Base-by-base conservation (phyloP, 2,888 invertebrate genomes). In the Eupithecia subumbrata region DNA sequence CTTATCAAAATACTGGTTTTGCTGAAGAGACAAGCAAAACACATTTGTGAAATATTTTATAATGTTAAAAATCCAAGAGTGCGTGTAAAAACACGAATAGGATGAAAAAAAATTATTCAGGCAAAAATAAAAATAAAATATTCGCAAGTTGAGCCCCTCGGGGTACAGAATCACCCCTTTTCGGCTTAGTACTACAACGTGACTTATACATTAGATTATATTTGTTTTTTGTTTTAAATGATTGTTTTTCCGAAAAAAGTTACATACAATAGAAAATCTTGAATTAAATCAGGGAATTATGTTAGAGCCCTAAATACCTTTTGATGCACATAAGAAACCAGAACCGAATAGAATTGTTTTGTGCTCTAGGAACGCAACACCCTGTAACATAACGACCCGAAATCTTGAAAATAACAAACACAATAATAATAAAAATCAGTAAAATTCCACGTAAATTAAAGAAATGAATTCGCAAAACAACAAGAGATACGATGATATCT, bases 401-500 rank as follows among this genome's bases (percentile, higher is more conserved):
- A 25, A 25, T 60, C 25, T 14, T 5, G 25, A 25, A 60, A 60
- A 25, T n/a, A 60, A 40, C 40, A 40, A 4, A 56, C 12, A n/a
- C 56, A 60, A 14, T 60, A 60, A 12, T 60, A 25, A 60, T 14
- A 22, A 9, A 67, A 40, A 2, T 22, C 22, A 43, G n/a, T 43
- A 25, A 25, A 43, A 45, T 40, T 45, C 16, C n/a, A 68, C 68
- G 22, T 25, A 7, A 22, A 22, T 68, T 12, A 22, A 22, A 16
- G 43, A 67, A 74, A 71, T 67, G 48, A 71, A 71, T 71, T 66
- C n/a, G 40, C 67, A 18, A 56, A 75, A 74, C 74, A 78, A 78
- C 77, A 80, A 78, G 74, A 63, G 72, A 72, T 74, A 77, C 78
- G 76, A 72, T 78, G 74, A 80, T 79, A 78, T 80, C 79, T 43